Evolutionary conservation across 2,888 invertebrate species (phyloP).

Genomic region (Catocala nupta): DNA sequence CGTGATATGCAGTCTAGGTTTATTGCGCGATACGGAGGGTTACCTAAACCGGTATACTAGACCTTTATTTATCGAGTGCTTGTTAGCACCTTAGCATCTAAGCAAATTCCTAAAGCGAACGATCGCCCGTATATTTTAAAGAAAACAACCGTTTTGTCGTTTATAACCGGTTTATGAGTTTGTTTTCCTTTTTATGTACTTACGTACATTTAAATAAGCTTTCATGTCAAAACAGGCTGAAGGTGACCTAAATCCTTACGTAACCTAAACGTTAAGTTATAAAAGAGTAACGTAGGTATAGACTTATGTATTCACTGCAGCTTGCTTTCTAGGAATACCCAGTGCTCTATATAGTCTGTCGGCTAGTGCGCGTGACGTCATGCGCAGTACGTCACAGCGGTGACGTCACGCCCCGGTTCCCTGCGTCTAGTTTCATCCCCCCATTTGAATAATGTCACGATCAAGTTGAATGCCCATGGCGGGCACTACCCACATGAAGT

Average conservation of each 20-base stretch:
- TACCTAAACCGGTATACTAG: neutral
- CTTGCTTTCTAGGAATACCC: conserved; percentile 22
- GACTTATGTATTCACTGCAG: conserved; percentile 7
- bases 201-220: conserved; percentile 5
- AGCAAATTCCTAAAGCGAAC: conserved; percentile 1
- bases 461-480: conserved; percentile 20
- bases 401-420: conserved; percentile 58
- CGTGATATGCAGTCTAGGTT: conserved; percentile 5
- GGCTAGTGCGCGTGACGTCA: conserved; percentile 62
- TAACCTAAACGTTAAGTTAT: neutral
- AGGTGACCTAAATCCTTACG: conserved; percentile 29
- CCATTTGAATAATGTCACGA: conserved; percentile 23
- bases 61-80: conserved; percentile 5
- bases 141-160: conserved; percentile 3
- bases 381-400: conserved; percentile 65
- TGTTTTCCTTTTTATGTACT: conserved; percentile 20
- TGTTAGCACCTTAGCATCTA: conserved; percentile 8
- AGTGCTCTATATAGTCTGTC: conserved; percentile 28
- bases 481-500: neutral
- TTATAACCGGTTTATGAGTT: conserved; percentile 26
- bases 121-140: neutral
- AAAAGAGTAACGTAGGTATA: neutral
- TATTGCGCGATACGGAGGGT: neutral
- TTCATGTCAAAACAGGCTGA: conserved; percentile 19
- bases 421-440: conserved; percentile 28